Evolutionary conservation across 2,113 vertebrate genomes (phyloP).

Genomic region (Rousettus leschenaultii): DNA sequence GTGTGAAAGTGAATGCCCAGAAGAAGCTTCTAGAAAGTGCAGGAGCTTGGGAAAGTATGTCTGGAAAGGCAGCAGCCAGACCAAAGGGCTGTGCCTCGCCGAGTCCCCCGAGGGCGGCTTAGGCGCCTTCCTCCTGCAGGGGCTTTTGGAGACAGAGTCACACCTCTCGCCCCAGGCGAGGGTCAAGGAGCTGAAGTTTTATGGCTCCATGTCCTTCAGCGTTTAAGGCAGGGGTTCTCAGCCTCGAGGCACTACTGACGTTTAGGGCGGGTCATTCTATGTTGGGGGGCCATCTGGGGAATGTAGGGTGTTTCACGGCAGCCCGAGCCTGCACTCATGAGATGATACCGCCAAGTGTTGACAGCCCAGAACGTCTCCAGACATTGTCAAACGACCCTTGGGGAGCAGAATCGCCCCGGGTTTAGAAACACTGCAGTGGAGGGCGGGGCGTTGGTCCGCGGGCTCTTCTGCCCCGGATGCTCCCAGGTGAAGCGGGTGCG

Average conservation of each 20-base stretch:
- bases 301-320: rapidly evolving
- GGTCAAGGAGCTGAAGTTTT: neutral
- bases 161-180: neutral
- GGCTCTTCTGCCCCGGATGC: too few relatives aligned
- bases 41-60: neutral
- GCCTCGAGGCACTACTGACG: neutral
- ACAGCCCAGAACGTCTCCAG: too few relatives aligned
- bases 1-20: neutral
- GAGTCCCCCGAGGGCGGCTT: neutral
- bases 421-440: neutral
- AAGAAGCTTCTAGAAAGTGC: neutral
- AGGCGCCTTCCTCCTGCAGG: neutral
- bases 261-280: too few relatives aligned
- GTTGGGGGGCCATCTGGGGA: rapidly evolving
- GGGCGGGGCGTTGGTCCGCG: neutral
- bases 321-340: neutral
- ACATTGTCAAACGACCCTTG: neutral
- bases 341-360: neutral
- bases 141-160: neutral
- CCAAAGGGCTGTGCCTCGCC: rapidly evolving
- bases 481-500: neutral
- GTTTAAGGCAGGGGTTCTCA: neutral
- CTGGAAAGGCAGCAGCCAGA: neutral
- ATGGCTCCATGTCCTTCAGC: rapidly evolving
- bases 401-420: neutral